Evolutionary conservation across 2,888 invertebrate species (phyloP).

Genomic region (Lymantria monacha): DNA sequence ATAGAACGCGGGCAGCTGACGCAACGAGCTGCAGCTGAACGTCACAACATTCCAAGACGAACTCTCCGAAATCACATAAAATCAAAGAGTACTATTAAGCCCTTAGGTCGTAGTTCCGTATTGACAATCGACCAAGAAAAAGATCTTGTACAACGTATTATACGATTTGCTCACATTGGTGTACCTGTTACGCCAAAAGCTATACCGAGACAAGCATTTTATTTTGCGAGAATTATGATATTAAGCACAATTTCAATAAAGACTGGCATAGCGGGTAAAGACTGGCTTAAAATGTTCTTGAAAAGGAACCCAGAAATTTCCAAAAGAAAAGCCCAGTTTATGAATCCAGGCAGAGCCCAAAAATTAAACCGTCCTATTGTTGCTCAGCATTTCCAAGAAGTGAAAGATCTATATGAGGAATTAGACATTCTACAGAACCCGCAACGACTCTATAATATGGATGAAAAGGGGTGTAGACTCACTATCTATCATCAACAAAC

Average conservation of each 20-base stretch:
- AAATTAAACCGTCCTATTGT: conserved; percentile 20
- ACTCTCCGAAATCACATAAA: conserved; percentile 1
- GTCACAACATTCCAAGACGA: background rate
- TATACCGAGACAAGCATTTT: conserved; percentile 1
- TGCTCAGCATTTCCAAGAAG: background rate
- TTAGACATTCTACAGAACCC: conserved; percentile 7
- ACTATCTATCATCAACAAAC: conserved; percentile 19
- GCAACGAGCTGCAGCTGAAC: background rate
- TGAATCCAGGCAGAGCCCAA: conserved; percentile 20
- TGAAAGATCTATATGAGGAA: conserved; percentile 1
- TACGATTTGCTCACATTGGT: conserved; percentile 4
- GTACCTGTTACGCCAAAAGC: conserved; percentile 7
- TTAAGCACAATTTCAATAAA: conserved; percentile 7
- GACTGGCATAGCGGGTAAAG: conserved; percentile 8
- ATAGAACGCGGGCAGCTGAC: background rate
- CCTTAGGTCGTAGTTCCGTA: conserved; percentile 7
- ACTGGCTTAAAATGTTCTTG: conserved; percentile 16
- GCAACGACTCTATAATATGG: conserved; percentile 9
- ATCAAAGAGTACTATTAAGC: background rate
- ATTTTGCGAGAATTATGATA: conserved; percentile 14
- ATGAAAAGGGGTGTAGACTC: conserved; percentile 15
- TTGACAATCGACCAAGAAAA: conserved; percentile 10
- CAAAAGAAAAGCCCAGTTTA: conserved; percentile 12
- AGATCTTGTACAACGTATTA: conserved; percentile 10
- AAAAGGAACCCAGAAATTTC: conserved; percentile 12